Evolutionary conservation across 2,797 vertebrate species (phyloP), one percentile per base, ranked within the genome.

Genomic region (Mormyrus proboscirostris): DNA sequence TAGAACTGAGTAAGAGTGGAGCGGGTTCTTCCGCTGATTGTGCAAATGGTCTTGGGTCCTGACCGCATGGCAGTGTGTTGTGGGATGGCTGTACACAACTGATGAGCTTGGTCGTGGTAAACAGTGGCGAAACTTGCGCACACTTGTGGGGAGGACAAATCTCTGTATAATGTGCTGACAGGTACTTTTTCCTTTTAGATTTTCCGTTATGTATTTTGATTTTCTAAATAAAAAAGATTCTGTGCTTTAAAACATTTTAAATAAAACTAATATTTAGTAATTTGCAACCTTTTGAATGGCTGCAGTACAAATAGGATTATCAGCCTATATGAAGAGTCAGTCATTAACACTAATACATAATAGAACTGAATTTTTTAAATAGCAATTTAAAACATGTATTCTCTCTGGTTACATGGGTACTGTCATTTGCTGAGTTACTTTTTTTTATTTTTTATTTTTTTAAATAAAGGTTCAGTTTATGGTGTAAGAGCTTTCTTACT

Each of bases 51-150:
- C 93, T 93, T 95, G 92, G 94, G 94, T 93, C 91, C 92, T 90
- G 92, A 90, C 87, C 90, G 87, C 93, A 91, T 91, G 93, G 92
- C 94, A 95, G 87, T 93, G 91, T 91, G 92, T 90, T 91, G 93
- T 87, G 93, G 95, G 95, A 94, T 93, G 86, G 29, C 90, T 93
- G 93, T 95, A 88, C 94, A 95, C 95, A 94, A 96, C 94, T 92
- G 92, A 95, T 95, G 93, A 29, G 84, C 92, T 94, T 33, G 19
- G 19, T 22, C 92, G 92, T 90, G 6, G n/a, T 59, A 8, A 90
- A 92, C 89, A 38, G 82, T 65, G 88, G 91, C 59, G 44, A 93
- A 91, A 92, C 90, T 19, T 89, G 87, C 92, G 92, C 91, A 90
- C 90, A 84, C 90, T 90, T 84, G 87, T 4, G 89, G 91, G 92